Base-by-base conservation (phyloP, 2,113 vertebrate genomes). In the Sinosuthora webbiana region DNA sequence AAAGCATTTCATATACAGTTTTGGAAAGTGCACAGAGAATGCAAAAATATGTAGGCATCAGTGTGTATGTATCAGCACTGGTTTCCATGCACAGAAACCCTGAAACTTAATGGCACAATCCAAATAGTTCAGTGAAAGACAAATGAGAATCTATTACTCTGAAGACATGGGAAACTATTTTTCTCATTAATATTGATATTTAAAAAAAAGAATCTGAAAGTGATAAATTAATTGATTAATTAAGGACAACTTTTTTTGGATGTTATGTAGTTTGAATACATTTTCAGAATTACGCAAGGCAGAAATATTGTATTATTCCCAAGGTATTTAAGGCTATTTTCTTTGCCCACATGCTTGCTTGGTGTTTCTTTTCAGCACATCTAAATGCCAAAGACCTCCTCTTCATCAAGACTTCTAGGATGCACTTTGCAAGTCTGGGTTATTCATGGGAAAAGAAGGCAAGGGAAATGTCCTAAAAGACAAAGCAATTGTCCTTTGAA, bases 201-300 rank as follows among this genome's bases (percentile, higher is more conserved):
- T 53, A 16, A 27, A 50, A 57, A 55, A 30, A 0, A 18, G 2
- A 74, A 42, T 21, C 13, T 37, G 35, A 41, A 28, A 44, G 5
- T 55, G 35, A 56, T 27, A 44, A 57, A 77, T 28, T 41, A 42
- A 6, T 4, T 11, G 1, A 27, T 52, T 47, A 37, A 55, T 65
- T 64, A 37, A 39, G 42, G 10, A 56, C 16, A 63, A n/a, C 1
- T 3, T 16, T 33, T 80, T 73, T 50, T 0, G 0, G 49, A 45
- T 16, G 3, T 50, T 50, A 31, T 21, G 3, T 20, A 35, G 2
- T 27, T 49, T 57, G 49, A 83, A 71, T 63, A 45, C 2, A 41
- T 8, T 39, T 80, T 80, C 25, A 73, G 53, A 37, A 30, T 80
- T 37, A 76, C n/a, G 16, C 10, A 64, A 71, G 19, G 9, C 20